Base-by-base conservation (phyloP, 2,888 invertebrate species). In the Balanococcus diminutus region DNA sequence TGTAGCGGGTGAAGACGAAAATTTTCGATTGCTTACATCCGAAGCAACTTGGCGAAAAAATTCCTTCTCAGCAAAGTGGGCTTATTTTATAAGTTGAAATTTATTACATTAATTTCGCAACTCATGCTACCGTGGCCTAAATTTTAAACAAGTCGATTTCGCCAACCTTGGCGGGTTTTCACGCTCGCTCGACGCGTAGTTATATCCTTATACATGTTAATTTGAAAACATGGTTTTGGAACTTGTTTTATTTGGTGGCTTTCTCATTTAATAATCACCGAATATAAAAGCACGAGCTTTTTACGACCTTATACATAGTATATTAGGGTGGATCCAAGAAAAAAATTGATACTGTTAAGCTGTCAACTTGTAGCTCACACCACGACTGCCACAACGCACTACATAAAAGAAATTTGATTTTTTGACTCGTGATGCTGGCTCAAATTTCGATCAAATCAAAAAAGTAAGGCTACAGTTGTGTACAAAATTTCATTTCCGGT, bases 91-190 rank as follows among this genome's bases (percentile, higher is more conserved):
- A 56, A 56, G 56, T 56, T 56, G 19, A 56, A 56, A 56, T 56
- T 56, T 56, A 56, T 56, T 56, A 56, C 56, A 22, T 56, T 56
- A 56, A 56, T 56, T 56, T 56, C 11, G 56, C 56, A 22, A 56
- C 56, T 56, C 56, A 56, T 22, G 56, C 56, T 56, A 56, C 56
- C 56, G 56, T 56, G 56, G 56, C 56, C 56, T 56, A 56, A 56
- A 56, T 56, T 56, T 56, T 22, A 56, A 56, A 56, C 56, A 22
- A 56, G 56, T 22, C 56, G 19, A 56, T 56, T 22, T 56, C 22
- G 56, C 56, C 56, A 11, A 56, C 56, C 22, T 56, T 19, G 56
- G 56, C 9, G 19, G 22, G 56, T 56, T 56, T 56, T 22, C 56
- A 22, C 22, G 22, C 9, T 56, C 56, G 56, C 11, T n/a, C n/a